These are phyloP conservation scores for Hoplodrina ambigua DNA, from an alignment of 2,888 invertebrate genomes.

Conservation along the genomic window DNA sequence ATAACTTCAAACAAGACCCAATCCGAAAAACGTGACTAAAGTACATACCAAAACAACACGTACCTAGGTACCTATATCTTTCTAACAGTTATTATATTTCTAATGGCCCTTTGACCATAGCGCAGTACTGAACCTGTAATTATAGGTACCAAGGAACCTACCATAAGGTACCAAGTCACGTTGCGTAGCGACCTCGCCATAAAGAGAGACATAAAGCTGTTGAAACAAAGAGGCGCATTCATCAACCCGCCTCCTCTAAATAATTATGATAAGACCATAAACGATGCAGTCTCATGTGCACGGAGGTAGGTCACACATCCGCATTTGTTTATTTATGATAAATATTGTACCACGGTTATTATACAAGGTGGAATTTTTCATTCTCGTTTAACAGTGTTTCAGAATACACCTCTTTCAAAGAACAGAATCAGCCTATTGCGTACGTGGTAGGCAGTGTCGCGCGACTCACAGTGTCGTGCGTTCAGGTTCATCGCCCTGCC, in stretches of 20 bases:
- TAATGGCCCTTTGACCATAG: conserved; percentile 57
- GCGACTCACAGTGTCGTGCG: too few relatives aligned
- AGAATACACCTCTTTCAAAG: too few relatives aligned
- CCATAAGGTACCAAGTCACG: conserved; percentile 59
- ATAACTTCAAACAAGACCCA: not conserved
- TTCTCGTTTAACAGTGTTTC: too few relatives aligned
- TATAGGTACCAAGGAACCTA: conserved; percentile 50
- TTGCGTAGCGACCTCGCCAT: conserved; percentile 69
- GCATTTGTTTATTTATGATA: conserved; percentile 51
- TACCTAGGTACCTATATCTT: conserved; percentile 20
- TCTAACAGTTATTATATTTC: conserved; percentile 51
- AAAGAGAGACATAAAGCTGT: conserved; percentile 66
- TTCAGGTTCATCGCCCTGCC: too few relatives aligned
- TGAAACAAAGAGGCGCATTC: conserved; percentile 82
- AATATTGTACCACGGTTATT: conserved; percentile 37
- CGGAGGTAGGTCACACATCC: conserved; percentile 55
- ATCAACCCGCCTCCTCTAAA: conserved; percentile 74
- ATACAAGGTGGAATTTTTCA: too few relatives aligned
- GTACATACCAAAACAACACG: conserved; percentile 22
- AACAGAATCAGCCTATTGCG: too few relatives aligned
- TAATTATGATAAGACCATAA: conserved; percentile 75
- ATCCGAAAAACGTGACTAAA: conserved; percentile 40
- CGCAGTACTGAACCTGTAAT: conserved; percentile 39
- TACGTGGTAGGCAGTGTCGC: too few relatives aligned
- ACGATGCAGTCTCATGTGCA: conserved; percentile 72